phyloP scores from a whole-genome alignment of 2,797 vertebrate genomes.

The Enteromius radiatus region DNA sequence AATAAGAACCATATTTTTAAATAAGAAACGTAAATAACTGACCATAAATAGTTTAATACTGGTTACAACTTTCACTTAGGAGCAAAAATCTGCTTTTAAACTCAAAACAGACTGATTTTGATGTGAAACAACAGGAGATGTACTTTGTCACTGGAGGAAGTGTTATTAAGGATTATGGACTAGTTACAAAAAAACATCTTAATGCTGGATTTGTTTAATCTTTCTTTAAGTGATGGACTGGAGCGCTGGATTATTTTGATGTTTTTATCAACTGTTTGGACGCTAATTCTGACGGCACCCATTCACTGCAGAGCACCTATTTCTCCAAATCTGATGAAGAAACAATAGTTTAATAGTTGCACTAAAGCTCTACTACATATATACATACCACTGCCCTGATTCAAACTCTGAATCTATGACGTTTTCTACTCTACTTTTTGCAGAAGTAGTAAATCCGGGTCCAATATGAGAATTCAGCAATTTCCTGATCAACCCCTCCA shows the following conservation, averaged over 20 bases:
- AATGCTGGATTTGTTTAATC: background rate
- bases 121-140: background rate
- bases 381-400: background rate
- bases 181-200: background rate
- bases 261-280: too few species aligned
- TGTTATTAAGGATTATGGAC: too few species aligned
- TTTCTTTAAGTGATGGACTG: too few species aligned
- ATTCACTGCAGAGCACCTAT: background rate
- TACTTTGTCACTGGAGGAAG: too few species aligned
- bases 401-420: background rate
- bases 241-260: too few species aligned
- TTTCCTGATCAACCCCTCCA: too few species aligned
- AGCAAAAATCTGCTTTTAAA: too few species aligned
- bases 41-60: background rate
- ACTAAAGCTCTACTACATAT: background rate
- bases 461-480: background rate
- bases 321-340: background rate
- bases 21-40: background rate
- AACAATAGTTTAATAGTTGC: conserved; percentile 1
- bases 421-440: background rate
- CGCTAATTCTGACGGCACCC: background rate
- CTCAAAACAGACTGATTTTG: background rate
- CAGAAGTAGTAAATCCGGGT: background rate
- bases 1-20: too few species aligned
- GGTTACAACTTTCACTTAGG: too few species aligned